Percentiles rank a stretch among this genome's conserved stretches.
phyloP scores from a whole-genome alignment of 2,797 vertebrate genomes.

The Pitangus sulphuratus region DNA sequence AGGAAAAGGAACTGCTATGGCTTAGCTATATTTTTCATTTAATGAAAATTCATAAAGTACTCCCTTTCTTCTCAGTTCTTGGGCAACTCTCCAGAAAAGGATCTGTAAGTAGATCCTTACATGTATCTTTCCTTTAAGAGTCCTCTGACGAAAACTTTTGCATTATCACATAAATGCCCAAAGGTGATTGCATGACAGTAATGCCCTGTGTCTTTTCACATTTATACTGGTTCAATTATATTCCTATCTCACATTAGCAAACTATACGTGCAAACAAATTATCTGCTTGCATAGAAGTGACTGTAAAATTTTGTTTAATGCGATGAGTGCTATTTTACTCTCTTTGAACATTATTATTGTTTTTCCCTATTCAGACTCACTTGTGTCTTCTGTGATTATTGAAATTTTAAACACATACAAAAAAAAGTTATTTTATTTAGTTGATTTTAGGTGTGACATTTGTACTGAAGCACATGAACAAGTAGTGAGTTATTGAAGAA shows the following conservation, averaged over 20 bases:
- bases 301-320: neutral
- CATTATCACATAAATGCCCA: neutral
- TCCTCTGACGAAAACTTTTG: neutral
- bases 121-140: neutral
- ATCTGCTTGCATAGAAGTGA: neutral
- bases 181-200: neutral
- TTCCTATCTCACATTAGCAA: neutral
- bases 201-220: neutral
- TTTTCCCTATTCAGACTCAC: neutral
- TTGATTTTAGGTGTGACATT: neutral
- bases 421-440: neutral
- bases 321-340: neutral
- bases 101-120: neutral
- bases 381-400: neutral
- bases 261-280: neutral
- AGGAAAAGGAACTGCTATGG: neutral
- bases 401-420: neutral
- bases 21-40: neutral
- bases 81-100: neutral
- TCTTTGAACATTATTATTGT: neutral
- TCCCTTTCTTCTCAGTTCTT: neutral
- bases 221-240: neutral
- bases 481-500: neutral
- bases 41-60: neutral
- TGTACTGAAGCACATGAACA: neutral